Base-by-base conservation (phyloP, 1,140 invertebrate genomes). In the Heliconius congener region DNA sequence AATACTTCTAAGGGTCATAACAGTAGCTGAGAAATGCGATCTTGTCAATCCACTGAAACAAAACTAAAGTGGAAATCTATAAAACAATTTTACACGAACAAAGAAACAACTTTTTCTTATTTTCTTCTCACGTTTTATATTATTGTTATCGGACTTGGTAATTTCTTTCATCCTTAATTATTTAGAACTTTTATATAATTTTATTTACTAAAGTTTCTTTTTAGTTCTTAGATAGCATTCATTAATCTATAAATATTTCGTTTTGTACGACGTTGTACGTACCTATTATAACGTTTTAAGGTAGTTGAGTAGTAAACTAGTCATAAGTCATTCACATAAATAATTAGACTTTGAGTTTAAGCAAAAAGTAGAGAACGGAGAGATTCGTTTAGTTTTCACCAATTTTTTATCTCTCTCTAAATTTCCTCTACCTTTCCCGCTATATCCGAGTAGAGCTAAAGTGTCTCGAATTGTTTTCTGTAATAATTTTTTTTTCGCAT, bases 1-100 rank as follows among this genome's bases (percentile, higher is more conserved):
- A 84, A 83, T 84, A 87, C 79, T 85, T 82, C 82, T 81, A 83
- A 86, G 66, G 71, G 70, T 74, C 57, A 46, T 42, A 74, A 77
- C 46, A 16, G 55, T 76, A 73, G 23, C 60, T 46, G 46, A 73
- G 39, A 80, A 37, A 16, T 27, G 71, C 23, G 18, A 76, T 71
- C 60, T 74, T 79, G 30, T 76, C 30, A 76, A 76, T 70, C 60
- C 57, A 70, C 60, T 66, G 60, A 66, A 66, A 66, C 60, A 66
- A 66, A 66, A 66, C 60, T 27, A 16, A 30, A 66, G 11, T 66
- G 60, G 27, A 66, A 66, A 55, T 30, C 73, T 74, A 60, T 75
- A 75, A 37, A 66, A 66, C 60, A 66, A 66, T 66, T 66, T 66
- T 66, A 66, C 30, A 66, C 27, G 60, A 66, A n/a, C 23, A 16